These are phyloP conservation scores for Cyrtodaria siliqua DNA, from an alignment of 2,888 invertebrate species.

Conservation along the genomic window DNA sequence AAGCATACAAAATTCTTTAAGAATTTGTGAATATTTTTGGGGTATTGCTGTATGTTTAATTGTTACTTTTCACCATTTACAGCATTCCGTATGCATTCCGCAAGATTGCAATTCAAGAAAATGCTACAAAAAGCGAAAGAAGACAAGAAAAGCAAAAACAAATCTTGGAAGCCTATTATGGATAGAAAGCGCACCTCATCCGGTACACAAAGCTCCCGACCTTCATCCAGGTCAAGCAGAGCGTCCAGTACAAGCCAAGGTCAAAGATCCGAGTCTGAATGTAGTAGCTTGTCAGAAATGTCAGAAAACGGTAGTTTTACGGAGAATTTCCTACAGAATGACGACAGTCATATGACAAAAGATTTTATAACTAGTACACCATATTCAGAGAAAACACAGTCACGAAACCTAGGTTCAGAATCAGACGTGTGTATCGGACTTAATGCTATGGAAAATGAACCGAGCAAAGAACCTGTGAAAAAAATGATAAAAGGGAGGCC, in stretches of 20 bases:
- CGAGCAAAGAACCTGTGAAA: neutral
- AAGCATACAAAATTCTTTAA: no score
- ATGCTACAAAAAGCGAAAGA: conserved; percentile 12
- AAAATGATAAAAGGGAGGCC: conserved; percentile 22
- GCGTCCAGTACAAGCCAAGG: conserved; percentile 14
- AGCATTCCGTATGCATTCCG: conserved; percentile 53
- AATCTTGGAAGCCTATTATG: conserved; percentile 54
- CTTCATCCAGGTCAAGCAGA: conserved; percentile 27
- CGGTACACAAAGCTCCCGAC: conserved; percentile 27
- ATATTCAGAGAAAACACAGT: neutral
- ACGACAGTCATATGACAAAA: no score
- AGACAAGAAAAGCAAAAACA: conserved; percentile 18
- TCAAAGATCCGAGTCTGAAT: neutral
- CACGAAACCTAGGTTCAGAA: neutral
- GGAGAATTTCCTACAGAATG: neutral
- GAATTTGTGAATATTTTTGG: no score
- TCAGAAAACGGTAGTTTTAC: conserved; percentile 1
- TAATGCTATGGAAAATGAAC: no score
- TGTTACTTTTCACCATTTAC: conserved; percentile 12
- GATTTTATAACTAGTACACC: conserved; percentile 42
- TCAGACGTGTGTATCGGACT: no score
- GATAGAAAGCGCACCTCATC: conserved; percentile 47
- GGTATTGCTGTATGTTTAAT: no score
- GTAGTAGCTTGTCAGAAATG: conserved; percentile 2
- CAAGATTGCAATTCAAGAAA: conserved; percentile 21